Conservation (phyloP, 2,113 vertebrate genomes). For the Corydoras maculifer region DNA sequence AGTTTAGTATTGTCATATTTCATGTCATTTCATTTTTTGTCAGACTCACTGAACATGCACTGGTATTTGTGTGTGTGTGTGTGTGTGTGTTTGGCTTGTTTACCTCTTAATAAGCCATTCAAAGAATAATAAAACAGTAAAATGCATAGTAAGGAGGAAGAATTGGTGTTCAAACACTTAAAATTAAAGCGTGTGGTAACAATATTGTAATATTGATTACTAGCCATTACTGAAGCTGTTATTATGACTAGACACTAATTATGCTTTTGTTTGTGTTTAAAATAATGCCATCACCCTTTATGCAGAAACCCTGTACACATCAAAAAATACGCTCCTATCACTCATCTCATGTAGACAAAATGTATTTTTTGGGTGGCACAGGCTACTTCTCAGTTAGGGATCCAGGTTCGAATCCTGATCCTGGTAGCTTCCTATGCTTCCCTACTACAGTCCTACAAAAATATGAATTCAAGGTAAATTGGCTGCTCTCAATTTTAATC, state of each 20-base stretch:
- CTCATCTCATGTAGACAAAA: no score
- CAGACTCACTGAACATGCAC: slow-evolving; percentile 23
- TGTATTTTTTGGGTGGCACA: no score
- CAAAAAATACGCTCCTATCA: no score
- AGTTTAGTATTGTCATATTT: slow-evolving; percentile 37
- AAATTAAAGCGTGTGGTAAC: slow-evolving; percentile 1
- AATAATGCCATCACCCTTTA: slow-evolving; percentile 11
- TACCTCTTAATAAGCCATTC: slow-evolving; percentile 21
- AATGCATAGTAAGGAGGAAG: slow-evolving; percentile 2
- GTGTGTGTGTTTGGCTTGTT: slow-evolving; percentile 11
- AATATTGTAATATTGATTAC: slow-evolving; percentile 22
- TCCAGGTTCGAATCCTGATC: no score
- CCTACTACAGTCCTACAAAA: no score
- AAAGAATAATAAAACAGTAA: slow-evolving; percentile 30
- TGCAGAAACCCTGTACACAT: not conserved
- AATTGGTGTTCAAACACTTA: slow-evolving; percentile 18
- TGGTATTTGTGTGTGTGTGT: slow-evolving; percentile 13
- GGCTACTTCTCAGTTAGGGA: no score
- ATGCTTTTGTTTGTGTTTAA: slow-evolving; percentile 22
- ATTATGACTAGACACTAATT: slow-evolving; percentile 19
- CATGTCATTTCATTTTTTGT: slow-evolving; percentile 35
- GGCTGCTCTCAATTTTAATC: no score
- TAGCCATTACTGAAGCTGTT: slow-evolving; percentile 16
- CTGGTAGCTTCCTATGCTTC: no score
- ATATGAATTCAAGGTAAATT: no score